Base-by-base conservation (phyloP, 23 tunicate species). In the Clavelina lepadiformis region DNA sequence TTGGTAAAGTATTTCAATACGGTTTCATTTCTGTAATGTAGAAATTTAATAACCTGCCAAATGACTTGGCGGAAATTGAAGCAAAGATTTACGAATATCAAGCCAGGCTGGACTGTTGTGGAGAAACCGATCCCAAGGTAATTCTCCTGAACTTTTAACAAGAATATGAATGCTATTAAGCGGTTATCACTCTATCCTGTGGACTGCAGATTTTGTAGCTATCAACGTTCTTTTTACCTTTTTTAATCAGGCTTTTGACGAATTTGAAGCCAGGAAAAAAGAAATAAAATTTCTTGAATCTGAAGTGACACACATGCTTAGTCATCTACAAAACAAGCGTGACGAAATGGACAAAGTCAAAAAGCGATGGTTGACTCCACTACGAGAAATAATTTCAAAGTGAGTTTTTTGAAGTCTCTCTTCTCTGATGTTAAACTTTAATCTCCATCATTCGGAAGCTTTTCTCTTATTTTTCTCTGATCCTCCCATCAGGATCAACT, bases 121-220 rank as follows among this genome's bases (percentile, higher is more conserved):
- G 83, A 5, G 45, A 31, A 46, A 84, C 93, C 28, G 93, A 84
- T 61, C 83, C 93, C 6, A 71, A 76, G 68, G 89, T 82, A 46
- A 20, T 27, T 30, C 32, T 20, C 38, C 13, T 45, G 46, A n/a
- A 11, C n/a, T 21, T 19, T 46, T 46, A 20, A 46, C 0, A 0
- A 46, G 19, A 20, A 46, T n/a, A n/a, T n/a, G n/a, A n/a, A n/a
- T n/a, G n/a, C n/a, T n/a, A n/a, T n/a, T n/a, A n/a, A n/a, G n/a
- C n/a, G n/a, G n/a, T n/a, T n/a, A n/a, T n/a, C n/a, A n/a, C n/a
- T n/a, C n/a, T n/a, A n/a, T n/a, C n/a, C n/a, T n/a, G n/a, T n/a
- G n/a, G n/a, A n/a, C n/a, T n/a, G n/a, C n/a, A n/a, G n/a, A n/a
- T n/a, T n/a, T n/a, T n/a, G n/a, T n/a, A n/a, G n/a, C n/a, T n/a